Evolutionary conservation across 2,113 vertebrate genomes (phyloP).

Genomic region (Chroicocephalus ridibundus): DNA sequence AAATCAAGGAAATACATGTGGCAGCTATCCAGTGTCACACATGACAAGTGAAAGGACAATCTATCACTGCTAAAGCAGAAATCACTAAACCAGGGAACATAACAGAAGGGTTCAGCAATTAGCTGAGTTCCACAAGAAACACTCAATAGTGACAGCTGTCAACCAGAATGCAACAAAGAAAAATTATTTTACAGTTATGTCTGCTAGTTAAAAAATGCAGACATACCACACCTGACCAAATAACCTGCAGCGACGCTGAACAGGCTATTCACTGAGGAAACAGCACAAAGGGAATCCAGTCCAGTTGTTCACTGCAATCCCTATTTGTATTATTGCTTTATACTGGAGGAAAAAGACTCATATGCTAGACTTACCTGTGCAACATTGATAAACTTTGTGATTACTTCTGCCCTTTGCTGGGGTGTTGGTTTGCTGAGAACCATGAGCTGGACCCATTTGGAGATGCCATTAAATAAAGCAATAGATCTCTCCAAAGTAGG

Average conservation of each 20-base stretch:
- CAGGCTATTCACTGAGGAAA: background rate
- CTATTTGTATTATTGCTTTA: background rate
- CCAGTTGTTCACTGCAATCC: background rate
- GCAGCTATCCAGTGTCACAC: background rate
- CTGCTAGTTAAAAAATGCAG: background rate
- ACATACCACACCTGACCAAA: background rate
- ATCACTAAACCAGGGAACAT: background rate
- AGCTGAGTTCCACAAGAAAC: background rate
- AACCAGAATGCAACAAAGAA: background rate
- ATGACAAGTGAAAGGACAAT: background rate
- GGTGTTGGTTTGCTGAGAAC: slow-evolving; percentile 96
- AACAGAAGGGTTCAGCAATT: background rate
- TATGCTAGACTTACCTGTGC: slow-evolving; percentile 81
- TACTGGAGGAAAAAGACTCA: background rate
- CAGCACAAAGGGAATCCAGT: background rate
- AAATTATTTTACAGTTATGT: background rate
- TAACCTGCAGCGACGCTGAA: background rate
- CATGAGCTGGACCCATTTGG: slow-evolving; percentile 99
- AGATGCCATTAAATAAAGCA: slow-evolving; percentile 93
- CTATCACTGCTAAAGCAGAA: background rate
- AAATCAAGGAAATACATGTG: background rate
- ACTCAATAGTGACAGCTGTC: background rate
- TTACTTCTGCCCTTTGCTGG: slow-evolving; percentile 93
- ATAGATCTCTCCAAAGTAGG: slow-evolving; percentile 96
- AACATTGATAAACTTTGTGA: slow-evolving; percentile 96